phyloP scores from a whole-genome alignment of 2,797 vertebrate genomes.

The Scolopax bukidnonensis region DNA sequence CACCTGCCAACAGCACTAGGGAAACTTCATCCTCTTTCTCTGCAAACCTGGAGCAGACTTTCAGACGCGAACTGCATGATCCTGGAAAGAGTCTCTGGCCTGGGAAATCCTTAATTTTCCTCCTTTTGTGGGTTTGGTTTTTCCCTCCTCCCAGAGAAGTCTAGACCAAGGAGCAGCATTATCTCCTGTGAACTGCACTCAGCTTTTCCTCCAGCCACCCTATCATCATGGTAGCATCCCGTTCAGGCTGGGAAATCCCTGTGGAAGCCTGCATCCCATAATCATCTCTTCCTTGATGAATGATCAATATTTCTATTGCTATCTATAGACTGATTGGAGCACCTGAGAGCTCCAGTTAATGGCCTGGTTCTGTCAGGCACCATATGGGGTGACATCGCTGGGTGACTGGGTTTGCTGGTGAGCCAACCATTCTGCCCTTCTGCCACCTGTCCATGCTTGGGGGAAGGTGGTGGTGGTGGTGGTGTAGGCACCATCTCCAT shows the following conservation, averaged over 20 bases:
- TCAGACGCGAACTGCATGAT: background rate
- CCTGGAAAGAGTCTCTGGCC: constrained; percentile 60
- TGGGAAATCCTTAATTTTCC: constrained; percentile 36
- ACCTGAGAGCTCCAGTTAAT: rapidly evolving
- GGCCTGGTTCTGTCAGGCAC: background rate
- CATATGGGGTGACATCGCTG: rapidly evolving
- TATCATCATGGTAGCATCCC: background rate
- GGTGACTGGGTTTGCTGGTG: background rate
- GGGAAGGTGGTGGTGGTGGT: background rate
- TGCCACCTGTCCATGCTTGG: background rate
- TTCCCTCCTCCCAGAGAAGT: constrained; percentile 5
- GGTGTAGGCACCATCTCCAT: background rate
- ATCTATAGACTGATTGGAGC: background rate
- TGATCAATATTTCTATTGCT: background rate
- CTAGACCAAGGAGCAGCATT: constrained; percentile 15
- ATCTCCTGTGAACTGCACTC: background rate
- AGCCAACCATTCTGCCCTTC: background rate
- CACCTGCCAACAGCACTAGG: constrained; percentile 59
- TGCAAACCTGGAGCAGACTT: constrained; percentile 57
- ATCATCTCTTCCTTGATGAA: background rate
- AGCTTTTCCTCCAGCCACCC: background rate
- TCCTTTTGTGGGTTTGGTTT: background rate
- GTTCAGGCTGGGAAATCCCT: background rate
- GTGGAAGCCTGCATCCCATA: background rate
- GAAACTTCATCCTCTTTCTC: constrained; percentile 49